Evolutionary conservation across 37 sponge, comb jelly and placozoan species (phyloP).

Genomic region (Beroe forskalii): DNA sequence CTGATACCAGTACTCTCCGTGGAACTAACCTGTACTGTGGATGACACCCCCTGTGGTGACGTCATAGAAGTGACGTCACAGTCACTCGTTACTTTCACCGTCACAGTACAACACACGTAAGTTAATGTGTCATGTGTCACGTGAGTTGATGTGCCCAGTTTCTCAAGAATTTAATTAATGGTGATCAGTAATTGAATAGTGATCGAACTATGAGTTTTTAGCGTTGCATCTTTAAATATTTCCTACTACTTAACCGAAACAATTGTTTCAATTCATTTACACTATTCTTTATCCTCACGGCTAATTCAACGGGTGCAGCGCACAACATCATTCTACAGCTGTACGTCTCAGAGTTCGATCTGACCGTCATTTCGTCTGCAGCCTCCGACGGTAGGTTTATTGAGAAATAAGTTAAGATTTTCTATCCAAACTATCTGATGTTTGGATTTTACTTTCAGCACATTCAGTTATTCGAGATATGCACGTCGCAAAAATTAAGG

Average conservation of each 20-base stretch:
- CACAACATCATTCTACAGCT: constrained; percentile 6
- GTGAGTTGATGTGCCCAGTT: too few relatives aligned
- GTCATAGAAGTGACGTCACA: not conserved
- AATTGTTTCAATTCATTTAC: too few relatives aligned
- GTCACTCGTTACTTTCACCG: not conserved
- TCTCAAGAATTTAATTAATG: too few relatives aligned
- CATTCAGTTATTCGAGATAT: too few relatives aligned
- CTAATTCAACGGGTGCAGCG: not conserved
- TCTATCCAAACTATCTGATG: too few relatives aligned
- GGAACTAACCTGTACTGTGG: not conserved
- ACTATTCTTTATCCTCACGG: not conserved
- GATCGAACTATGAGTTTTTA: too few relatives aligned
- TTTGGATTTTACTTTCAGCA: too few relatives aligned
- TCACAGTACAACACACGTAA: constrained; percentile 1
- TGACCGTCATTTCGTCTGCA: not conserved
- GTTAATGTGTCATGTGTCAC: not conserved
- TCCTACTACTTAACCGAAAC: too few relatives aligned
- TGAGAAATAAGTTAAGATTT: too few relatives aligned
- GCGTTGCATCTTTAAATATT: too few relatives aligned
- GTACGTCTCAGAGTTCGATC: constrained; percentile 15
- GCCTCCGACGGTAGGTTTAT: not conserved
- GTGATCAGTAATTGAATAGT: too few relatives aligned
- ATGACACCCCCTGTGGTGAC: not conserved
- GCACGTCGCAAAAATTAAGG: too few relatives aligned
- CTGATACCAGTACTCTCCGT: not conserved